These are phyloP conservation scores for Planococcus citri DNA, from an alignment of 1,140 invertebrate species.

Conservation along the genomic window DNA sequence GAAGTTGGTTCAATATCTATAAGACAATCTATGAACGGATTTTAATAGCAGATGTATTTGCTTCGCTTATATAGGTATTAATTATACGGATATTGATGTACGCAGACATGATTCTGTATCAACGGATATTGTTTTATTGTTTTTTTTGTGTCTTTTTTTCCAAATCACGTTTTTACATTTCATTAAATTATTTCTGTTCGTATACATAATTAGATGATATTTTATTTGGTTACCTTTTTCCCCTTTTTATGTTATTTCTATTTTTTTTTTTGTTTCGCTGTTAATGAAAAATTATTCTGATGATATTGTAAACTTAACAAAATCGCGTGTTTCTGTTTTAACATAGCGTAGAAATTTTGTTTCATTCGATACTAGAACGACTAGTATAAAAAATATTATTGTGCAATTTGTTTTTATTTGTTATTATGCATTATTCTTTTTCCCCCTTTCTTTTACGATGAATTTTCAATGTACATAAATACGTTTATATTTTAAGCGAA, in stretches of 20 bases:
- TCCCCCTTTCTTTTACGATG: not conserved
- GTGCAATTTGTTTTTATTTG: conserved; percentile 16
- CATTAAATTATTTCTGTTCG: not conserved
- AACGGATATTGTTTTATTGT: too few species aligned
- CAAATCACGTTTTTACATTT: not conserved
- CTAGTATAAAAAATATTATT: conserved; percentile 6
- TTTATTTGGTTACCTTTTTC: not conserved
- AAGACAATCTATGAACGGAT: too few species aligned
- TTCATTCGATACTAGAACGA: not conserved
- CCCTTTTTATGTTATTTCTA: not conserved
- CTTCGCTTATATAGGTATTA: too few species aligned
- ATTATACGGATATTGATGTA: too few species aligned
- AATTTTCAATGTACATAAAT: not conserved
- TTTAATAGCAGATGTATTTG: too few species aligned
- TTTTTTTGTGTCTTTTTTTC: not conserved
- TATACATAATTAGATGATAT: not conserved
- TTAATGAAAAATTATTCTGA: not conserved
- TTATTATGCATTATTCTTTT: not conserved
- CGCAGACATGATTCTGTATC: too few species aligned
- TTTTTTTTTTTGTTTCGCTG: not conserved
- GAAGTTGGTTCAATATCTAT: too few species aligned
- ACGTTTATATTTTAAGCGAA: not conserved
- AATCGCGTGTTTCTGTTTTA: too few species aligned
- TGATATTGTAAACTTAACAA: not conserved
- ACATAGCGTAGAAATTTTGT: not conserved